These are phyloP conservation scores for Lytechinus pictus DNA, from an alignment of 35 echinoderm and acorn worm species.

Conservation along the genomic window DNA sequence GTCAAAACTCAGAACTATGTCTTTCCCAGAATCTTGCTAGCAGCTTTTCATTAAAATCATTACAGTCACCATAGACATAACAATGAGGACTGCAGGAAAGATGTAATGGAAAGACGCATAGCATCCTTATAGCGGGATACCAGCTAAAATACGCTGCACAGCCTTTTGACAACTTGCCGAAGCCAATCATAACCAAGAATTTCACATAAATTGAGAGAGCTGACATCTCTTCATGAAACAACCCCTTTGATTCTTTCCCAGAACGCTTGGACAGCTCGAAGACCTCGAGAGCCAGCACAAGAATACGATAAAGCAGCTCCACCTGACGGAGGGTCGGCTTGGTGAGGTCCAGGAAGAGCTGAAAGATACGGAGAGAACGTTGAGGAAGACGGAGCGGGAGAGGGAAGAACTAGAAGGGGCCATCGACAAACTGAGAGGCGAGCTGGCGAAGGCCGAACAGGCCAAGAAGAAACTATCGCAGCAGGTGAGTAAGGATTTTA, in stretches of 20 bases:
- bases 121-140: too few relatives aligned
- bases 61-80: too few relatives aligned
- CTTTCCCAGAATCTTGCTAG: too few relatives aligned
- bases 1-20: too few relatives aligned
- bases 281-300: constrained; percentile 30
- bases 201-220: too few relatives aligned
- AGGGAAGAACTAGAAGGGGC: constrained; percentile 56
- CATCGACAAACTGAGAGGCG: constrained; percentile 54
- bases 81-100: too few relatives aligned
- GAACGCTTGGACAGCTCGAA: neutral
- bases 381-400: constrained; percentile 61
- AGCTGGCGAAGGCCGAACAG: constrained; percentile 49
- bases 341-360: constrained; percentile 37
- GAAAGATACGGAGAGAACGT: constrained; percentile 1
- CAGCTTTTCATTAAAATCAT: too few relatives aligned
- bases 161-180: too few relatives aligned
- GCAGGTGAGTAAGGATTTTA: constrained; percentile 28
- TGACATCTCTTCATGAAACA: too few relatives aligned
- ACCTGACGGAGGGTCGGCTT: constrained; percentile 7
- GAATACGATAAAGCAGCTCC: constrained; percentile 33
- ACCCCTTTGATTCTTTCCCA: neutral
- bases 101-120: too few relatives aligned
- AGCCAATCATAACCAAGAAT: too few relatives aligned
- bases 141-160: too few relatives aligned
- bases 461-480: constrained; percentile 53